Conservation (phyloP, 37 sponge, comb jelly and placozoan genomes). For the Spongia lamella region DNA sequence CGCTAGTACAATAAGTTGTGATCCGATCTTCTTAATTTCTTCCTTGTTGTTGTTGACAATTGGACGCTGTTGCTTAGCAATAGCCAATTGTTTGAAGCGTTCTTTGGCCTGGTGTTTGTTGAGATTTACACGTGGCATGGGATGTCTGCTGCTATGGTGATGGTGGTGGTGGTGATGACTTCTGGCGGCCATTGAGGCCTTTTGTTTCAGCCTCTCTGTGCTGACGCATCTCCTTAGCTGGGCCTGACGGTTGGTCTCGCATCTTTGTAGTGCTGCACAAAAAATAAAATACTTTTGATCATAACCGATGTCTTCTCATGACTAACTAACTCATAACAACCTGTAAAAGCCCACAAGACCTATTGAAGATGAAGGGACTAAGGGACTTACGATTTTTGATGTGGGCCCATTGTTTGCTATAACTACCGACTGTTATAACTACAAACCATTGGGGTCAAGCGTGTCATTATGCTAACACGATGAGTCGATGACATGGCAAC, state of each 20-base stretch:
- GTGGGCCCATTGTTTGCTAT: too few relatives aligned
- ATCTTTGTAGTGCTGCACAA: constrained; percentile 12
- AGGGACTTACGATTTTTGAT: too few relatives aligned
- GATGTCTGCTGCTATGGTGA: constrained; percentile 31
- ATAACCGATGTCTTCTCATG: too few relatives aligned
- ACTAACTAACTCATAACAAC: too few relatives aligned
- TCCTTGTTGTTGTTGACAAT: constrained; percentile 58
- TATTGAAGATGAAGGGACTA: too few relatives aligned
- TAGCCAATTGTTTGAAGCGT: constrained; percentile 71
- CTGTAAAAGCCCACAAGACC: too few relatives aligned
- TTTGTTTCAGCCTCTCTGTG: background rate
- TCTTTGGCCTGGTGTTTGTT: constrained; percentile 66
- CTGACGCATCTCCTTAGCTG: background rate
- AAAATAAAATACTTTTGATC: background rate
- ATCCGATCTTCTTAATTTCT: constrained; percentile 68
- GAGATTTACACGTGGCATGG: constrained; percentile 14
- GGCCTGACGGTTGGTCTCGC: background rate
- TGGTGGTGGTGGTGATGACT: constrained; percentile 25
- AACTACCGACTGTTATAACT: too few relatives aligned
- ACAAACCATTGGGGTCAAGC: too few relatives aligned
- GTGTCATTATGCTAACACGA: too few relatives aligned
- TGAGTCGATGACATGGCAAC: too few relatives aligned
- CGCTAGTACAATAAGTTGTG: constrained; percentile 69
- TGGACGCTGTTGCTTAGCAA: constrained; percentile 58
- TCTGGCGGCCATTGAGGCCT: background rate